Evolutionary conservation across 2,888 invertebrate genomes (phyloP), one percentile per base, ranked within the genome.

Genomic region (Apodemia duryi): DNA sequence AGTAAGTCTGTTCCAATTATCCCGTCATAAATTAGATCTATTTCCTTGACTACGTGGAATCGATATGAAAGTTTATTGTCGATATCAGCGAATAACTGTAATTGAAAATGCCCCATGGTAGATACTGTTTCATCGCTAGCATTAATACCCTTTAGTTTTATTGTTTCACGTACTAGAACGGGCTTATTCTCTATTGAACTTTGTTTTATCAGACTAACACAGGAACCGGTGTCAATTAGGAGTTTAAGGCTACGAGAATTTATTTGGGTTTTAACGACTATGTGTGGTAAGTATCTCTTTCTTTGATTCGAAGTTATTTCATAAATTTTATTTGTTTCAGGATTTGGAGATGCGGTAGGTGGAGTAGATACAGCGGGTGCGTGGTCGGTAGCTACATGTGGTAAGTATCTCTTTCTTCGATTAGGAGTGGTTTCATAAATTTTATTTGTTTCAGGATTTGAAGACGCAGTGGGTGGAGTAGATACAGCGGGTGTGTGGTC

Each of bases 71-170:
- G 35, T 5, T 5, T 5, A 35, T 35, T 35, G 5, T 35, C 35
- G 35, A 35, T 35, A 35, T 35, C 35, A 35, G 3, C 35, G 4
- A 35, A 35, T 35, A 35, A 35, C 5, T 5, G 35, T 35, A 35
- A 35, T 35, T 35, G 35, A 35, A 35, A 35, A 43, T 46, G 11
- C 4, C 46, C 21, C 4, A 52, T 21, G 2, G n/a, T 52, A 7
- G 52, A 52, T 21, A 52, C 21, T 2, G 52, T 52, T 21, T 52
- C 52, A 7, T 52, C 52, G 7, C 66, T 67, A 57, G 63, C 64
- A 60, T 62, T 66, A 52, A 57, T 66, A 52, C 63, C 61, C 61
- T 66, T 67, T 32, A 65, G 61, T 63, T 68, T 65, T 54, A 61
- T 57, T 21, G 46, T 4, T 46, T 46, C 46, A 4, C 13, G 46